These are phyloP conservation scores for Deilephila porcellus DNA, from an alignment of 2,888 invertebrate genomes.

Conservation along the genomic window DNA sequence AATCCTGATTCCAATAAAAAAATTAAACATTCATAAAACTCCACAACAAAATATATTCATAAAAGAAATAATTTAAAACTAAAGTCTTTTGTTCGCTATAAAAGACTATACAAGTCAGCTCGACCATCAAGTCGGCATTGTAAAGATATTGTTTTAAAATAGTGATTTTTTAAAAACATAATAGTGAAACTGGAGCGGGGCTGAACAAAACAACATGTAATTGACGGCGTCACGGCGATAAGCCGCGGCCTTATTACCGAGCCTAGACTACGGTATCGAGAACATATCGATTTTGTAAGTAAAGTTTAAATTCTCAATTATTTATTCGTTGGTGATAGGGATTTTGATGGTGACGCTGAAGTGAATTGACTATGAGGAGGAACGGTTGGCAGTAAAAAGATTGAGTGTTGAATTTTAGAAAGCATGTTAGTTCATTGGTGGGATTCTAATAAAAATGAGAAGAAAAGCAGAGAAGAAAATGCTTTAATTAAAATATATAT, in stretches of 20 bases:
- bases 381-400: too few species aligned
- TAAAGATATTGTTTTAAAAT: constrained; percentile 31
- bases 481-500: too few species aligned
- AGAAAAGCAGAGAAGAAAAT: too few species aligned
- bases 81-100: background rate
- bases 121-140: background rate
- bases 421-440: too few species aligned
- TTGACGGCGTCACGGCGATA: constrained; percentile 58
- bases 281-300: constrained; percentile 2
- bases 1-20: too few species aligned
- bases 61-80: background rate
- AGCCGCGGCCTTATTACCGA: constrained; percentile 46
- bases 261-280: constrained; percentile 4
- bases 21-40: background rate
- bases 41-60: background rate
- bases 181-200: constrained; percentile 39
- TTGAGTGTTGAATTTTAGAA: too few species aligned
- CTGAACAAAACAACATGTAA: constrained; percentile 54
- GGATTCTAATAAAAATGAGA: too few species aligned
- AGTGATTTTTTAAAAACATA: constrained; percentile 44
- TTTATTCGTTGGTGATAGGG: background rate
- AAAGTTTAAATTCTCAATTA: background rate
- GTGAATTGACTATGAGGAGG: too few species aligned
- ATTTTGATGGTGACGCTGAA: too few species aligned
- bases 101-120: constrained; percentile 5